phyloP scores from a whole-genome alignment of 1,140 invertebrate genomes.

The Lysiphlebus fabarum region DNA sequence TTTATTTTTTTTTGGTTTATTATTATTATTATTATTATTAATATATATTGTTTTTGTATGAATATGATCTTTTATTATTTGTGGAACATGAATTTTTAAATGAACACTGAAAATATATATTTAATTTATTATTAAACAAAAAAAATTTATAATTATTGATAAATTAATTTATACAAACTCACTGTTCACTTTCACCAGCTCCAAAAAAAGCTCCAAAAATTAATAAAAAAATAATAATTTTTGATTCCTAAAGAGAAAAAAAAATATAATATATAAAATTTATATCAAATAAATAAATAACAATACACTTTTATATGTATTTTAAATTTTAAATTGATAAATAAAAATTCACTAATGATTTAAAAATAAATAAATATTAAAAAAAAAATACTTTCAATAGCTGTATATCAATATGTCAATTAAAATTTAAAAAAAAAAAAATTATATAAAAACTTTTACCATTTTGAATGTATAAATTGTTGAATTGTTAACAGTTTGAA shows the following conservation, averaged over 20 bases:
- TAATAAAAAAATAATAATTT: slow-evolving; percentile 1
- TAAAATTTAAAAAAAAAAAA: too few relatives aligned
- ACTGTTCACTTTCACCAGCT: slow-evolving; percentile 12
- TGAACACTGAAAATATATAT: slow-evolving; percentile 52
- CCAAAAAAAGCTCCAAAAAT: slow-evolving; percentile 3
- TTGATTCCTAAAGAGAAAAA: slow-evolving; percentile 8
- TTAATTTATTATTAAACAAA: not conserved
- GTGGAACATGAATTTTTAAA: slow-evolving; percentile 58
- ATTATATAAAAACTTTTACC: too few relatives aligned
- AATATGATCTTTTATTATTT: slow-evolving; percentile 59
- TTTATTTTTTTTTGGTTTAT: slow-evolving; percentile 33
- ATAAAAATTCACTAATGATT: not conserved
- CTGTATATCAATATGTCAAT: too few relatives aligned
- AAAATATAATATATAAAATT: not conserved
- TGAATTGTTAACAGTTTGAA: too few relatives aligned
- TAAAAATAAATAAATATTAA: not conserved
- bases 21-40: slow-evolving; percentile 55
- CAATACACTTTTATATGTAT: not conserved
- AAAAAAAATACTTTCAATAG: not conserved
- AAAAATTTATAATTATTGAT: not conserved
- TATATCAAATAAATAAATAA: not conserved
- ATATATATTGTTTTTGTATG: slow-evolving; percentile 60
- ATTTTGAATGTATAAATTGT: too few relatives aligned
- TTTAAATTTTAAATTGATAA: not conserved
- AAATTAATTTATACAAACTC: slow-evolving; percentile 9